Base-by-base conservation (phyloP, 2,113 vertebrate species). In the Rhombomys opimus region DNA sequence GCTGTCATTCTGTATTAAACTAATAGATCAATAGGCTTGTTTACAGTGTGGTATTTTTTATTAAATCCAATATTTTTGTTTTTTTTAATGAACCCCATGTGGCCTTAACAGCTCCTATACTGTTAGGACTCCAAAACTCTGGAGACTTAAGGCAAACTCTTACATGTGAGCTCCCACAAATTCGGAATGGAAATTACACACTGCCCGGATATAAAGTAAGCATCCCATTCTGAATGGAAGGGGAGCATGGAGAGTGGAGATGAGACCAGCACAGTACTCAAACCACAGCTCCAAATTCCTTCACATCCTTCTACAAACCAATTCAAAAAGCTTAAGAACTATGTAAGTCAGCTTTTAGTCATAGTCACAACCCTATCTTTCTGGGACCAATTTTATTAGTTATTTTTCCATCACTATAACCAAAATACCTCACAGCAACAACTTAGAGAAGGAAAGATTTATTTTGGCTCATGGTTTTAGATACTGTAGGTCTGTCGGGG, bases 21-120 rank as follows among this genome's bases (percentile, higher is more conserved):
- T 93, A 57, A 90, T 46, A 57, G 50, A 87, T 97, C 82, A 94
- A 0, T 84, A 81, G 52, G 68, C 50, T 87, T 97, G 89, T 97
- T 97, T 97, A 95, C 61, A 95, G 89, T 89, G 88, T 96, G 80
- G 50, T 94, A 59, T 96, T 98, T 98, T 96, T 94, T 97, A 98
- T 96, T 98, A 98, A 98, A 97, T 96, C 12, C 32, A 89, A 0
- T 96, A 96, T 96, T 96, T 97, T 96, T 77, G 30, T 38, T 68
- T 50, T n/a, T 35, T 35, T 27, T 7, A 22, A 50, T 11, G 30
- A 35, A 5, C 41, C 63, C 22, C 22, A 15, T 11, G 46, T 46
- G 32, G 50, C 35, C 68, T 57, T 27, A 88, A n/a, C 13, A 17
- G 50, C n/a, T 17, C 13, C 12, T 57, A 52, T 14, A 38, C 50